Base-by-base conservation (phyloP, 2,797 vertebrate species). In the Chaetophractus vellerosus region DNA sequence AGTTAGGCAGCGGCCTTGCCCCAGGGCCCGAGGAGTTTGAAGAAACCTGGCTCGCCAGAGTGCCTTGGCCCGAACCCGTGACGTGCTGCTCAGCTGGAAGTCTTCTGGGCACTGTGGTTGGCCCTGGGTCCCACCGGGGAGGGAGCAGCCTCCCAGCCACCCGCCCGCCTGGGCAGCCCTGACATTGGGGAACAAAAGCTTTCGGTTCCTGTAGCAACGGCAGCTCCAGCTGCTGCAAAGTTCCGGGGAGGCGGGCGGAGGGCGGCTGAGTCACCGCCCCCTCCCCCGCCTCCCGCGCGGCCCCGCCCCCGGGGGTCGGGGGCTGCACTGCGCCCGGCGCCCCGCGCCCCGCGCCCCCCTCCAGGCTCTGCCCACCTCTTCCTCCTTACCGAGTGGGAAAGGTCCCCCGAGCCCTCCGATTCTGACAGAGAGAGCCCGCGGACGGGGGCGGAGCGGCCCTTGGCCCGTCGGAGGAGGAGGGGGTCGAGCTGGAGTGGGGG, bases 161-260 rank as follows among this genome's bases (percentile, higher is more conserved):
- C 83, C 63, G 66, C 81, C 61, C 36, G 52, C 84, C 59, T 4
- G 31, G 84, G 79, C 88, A 94, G 86, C 66, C 88, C 91, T 90
- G 96, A 95, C 96, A 81, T 74, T 41, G 89, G 95, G 96, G 96
- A 97, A 97, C 97, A 97, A 98, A 98, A 98, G 97, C 95, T 96
- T 97, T 96, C 69, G 48, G 96, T 98, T 98, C 97, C 96, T 98
- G 96, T 97, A 95, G 97, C 96, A 97, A 97, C 94, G 5, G 92
- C 7, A 75, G 95, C 97, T 97, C 95, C 96, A 97, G 96, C 97
- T 96, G 97, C 93, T 91, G 96, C 95, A 97, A 97, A 97, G 97
- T 98, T 97, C 96, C 91, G 91, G 97, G 96, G 94, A 96, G 95
- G 95, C 81, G 38, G 96, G 96, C 74, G 57, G 96, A 96, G 96